Conservation (phyloP, 2,797 vertebrate genomes). For the Sebastes steindachneri region DNA sequence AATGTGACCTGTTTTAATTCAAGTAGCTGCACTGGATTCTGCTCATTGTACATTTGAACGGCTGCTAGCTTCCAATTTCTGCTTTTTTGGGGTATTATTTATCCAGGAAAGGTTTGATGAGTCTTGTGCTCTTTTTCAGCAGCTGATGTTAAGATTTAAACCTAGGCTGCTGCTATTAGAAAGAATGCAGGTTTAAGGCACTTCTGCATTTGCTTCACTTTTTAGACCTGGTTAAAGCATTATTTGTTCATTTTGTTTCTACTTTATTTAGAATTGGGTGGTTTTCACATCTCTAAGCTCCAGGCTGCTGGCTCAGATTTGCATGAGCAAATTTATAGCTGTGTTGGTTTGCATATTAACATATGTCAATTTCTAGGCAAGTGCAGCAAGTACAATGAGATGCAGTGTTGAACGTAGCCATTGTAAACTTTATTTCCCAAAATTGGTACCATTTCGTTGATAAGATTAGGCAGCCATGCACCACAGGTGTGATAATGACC, state of each 20-base stretch:
- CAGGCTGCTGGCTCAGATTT: neutral
- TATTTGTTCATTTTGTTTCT: neutral
- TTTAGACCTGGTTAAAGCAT: neutral
- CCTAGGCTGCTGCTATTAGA: too few species aligned
- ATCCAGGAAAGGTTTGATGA: neutral
- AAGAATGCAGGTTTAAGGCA: too few species aligned
- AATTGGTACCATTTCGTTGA: constrained; percentile 4
- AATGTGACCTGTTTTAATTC: constrained; percentile 11
- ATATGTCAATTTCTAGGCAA: neutral
- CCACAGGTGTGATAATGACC: neutral
- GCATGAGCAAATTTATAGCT: neutral
- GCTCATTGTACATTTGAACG: neutral
- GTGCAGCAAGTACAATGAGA: neutral
- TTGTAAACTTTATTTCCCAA: neutral
- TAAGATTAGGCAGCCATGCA: neutral
- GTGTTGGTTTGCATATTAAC: neutral
- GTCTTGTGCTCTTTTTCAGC: neutral
- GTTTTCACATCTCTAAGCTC: neutral
- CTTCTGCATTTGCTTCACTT: too few species aligned
- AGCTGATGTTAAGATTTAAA: neutral
- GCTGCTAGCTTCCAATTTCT: neutral
- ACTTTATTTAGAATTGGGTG: neutral
- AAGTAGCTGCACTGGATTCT: neutral
- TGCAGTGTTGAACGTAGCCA: neutral
- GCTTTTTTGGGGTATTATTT: neutral